Percentiles rank a stretch among this genome's conserved stretches.
These are phyloP conservation scores for Pelosia muscerda DNA, from an alignment of 2,888 invertebrate genomes.

Conservation along the genomic window DNA sequence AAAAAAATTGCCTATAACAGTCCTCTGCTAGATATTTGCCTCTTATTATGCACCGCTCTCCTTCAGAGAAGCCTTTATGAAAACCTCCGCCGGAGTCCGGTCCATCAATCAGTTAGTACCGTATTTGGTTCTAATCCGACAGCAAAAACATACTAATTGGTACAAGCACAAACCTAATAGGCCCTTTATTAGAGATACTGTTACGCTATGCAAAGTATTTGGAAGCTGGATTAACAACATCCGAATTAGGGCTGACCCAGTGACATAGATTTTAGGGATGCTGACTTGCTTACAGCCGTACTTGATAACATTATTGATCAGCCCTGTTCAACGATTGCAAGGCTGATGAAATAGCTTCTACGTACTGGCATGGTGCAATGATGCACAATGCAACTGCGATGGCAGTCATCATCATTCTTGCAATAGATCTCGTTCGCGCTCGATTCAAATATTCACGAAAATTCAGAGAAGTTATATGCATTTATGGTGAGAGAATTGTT, in stretches of 20 bases:
- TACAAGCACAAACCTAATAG: neutral
- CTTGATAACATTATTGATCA: constrained; percentile 2
- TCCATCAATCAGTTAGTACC: neutral
- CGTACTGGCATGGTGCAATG: no score
- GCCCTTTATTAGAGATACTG: neutral
- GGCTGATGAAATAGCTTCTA: neutral
- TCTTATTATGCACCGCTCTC: no score
- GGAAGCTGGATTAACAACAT: constrained; percentile 16
- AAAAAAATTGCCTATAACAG: no score
- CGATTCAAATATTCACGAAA: no score
- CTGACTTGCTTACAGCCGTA: constrained; percentile 33
- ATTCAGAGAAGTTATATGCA: no score
- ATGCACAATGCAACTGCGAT: no score
- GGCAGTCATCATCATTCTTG: no score
- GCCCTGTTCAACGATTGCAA: neutral
- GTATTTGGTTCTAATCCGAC: neutral
- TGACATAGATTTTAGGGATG: constrained; percentile 24
- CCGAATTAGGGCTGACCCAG: constrained; percentile 22
- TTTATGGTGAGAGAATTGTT: no score
- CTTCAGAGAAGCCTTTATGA: no score
- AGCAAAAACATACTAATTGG: neutral
- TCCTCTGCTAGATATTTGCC: no score
- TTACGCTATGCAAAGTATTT: constrained; percentile 13
- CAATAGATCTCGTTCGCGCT: no score
- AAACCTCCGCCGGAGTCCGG: no score